These are phyloP conservation scores for Xestia sexstrigata DNA, from an alignment of 2,888 invertebrate genomes.

Conservation along the genomic window DNA sequence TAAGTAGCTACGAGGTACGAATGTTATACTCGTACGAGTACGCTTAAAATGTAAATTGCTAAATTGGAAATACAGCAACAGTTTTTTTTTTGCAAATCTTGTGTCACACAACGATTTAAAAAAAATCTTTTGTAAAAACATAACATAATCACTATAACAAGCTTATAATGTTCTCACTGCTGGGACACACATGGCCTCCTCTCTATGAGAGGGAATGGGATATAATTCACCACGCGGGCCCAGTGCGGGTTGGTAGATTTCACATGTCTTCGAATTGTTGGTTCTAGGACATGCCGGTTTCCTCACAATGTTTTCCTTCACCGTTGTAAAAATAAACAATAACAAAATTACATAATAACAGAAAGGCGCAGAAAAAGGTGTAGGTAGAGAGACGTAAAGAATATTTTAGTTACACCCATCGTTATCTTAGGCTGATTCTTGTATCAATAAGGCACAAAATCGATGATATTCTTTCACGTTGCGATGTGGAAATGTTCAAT, in stretches of 20 bases:
- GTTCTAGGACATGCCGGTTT: too few relatives aligned
- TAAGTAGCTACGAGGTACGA: background rate
- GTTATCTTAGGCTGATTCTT: background rate
- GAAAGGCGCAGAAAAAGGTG: background rate
- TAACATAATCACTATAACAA: too few relatives aligned
- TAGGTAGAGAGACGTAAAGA: background rate
- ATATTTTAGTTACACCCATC: background rate
- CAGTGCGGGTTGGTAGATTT: too few relatives aligned
- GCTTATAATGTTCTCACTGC: too few relatives aligned
- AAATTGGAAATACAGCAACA: too few relatives aligned
- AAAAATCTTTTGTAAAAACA: background rate
- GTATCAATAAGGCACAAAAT: constrained; percentile 27
- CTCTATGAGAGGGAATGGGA: too few relatives aligned
- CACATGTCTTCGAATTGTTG: too few relatives aligned
- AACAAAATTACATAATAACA: background rate
- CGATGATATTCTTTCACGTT: constrained; percentile 1
- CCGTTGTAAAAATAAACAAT: background rate
- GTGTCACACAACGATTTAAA: background rate
- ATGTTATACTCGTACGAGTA: background rate
- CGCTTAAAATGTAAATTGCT: background rate
- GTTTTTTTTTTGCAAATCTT: background rate
- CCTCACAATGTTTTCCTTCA: too few relatives aligned
- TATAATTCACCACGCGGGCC: too few relatives aligned
- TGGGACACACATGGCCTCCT: too few relatives aligned
- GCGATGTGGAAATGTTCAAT: constrained; percentile 28